Percentiles rank a stretch among this genome's conserved stretches.
Conservation (phyloP, 2,113 vertebrate genomes). For the Acrocephalus kingi region DNA sequence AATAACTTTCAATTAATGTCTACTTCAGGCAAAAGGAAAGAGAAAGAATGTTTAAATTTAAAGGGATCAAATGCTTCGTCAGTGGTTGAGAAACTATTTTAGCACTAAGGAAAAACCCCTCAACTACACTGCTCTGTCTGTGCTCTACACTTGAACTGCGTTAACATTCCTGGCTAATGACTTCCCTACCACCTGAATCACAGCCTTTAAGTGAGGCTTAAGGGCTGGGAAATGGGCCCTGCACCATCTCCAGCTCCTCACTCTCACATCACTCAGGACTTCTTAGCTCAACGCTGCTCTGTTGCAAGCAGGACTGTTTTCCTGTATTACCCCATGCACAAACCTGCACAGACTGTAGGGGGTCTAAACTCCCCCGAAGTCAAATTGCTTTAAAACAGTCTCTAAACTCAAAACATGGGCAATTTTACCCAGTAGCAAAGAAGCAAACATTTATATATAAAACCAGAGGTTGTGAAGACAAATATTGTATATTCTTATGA, state of each 20-base stretch:
- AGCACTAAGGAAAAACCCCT: background rate
- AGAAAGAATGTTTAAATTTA: background rate
- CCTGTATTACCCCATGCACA: background rate
- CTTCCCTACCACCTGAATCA: background rate
- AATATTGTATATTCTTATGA: background rate
- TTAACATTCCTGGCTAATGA: background rate
- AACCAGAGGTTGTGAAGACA: background rate
- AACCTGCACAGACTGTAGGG: background rate
- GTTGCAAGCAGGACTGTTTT: background rate
- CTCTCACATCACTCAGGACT: background rate
- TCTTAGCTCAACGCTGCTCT: background rate
- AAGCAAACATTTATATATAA: background rate
- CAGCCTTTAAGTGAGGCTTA: background rate
- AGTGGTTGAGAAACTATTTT: background rate
- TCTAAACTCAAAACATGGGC: background rate
- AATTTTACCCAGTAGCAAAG: background rate
- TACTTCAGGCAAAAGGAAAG: background rate
- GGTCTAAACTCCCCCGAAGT: background rate
- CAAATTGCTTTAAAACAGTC: background rate
- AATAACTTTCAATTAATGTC: background rate
- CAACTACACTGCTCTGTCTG: background rate
- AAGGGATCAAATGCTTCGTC: constrained; percentile 16
- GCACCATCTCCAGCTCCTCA: background rate
- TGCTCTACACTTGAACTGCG: background rate
- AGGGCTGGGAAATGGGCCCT: background rate